Evolutionary conservation across 2,888 invertebrate genomes (phyloP).

Genomic region (Diplolepis rosae): DNA sequence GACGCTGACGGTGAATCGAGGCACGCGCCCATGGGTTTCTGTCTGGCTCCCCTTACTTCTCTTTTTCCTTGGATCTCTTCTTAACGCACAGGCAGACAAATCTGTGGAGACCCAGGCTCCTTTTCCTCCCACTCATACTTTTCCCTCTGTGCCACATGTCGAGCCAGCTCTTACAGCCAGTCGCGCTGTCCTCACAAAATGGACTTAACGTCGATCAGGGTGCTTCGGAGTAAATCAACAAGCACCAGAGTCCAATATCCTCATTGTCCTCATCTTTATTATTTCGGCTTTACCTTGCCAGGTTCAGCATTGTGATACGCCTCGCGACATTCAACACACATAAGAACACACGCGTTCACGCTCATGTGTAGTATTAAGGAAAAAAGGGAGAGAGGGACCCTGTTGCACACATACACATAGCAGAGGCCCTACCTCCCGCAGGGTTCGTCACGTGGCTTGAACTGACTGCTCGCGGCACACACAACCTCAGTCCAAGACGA

Average conservation of each 20-base stretch:
- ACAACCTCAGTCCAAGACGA: slow-evolving; percentile 70
- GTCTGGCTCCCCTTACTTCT: slow-evolving; percentile 47
- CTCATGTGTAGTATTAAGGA: slow-evolving; percentile 25
- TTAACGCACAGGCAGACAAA: slow-evolving; percentile 24
- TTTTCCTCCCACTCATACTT: slow-evolving; percentile 39
- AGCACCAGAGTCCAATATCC: slow-evolving; percentile 10
- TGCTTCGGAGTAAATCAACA: neutral
- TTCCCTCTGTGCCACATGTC: slow-evolving; percentile 17
- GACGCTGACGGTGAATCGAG: slow-evolving; percentile 60
- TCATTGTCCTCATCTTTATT: slow-evolving; percentile 2
- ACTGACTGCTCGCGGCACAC: slow-evolving; percentile 59
- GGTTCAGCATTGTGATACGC: neutral
- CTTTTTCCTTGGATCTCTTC: slow-evolving; percentile 33
- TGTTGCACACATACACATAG: slow-evolving; percentile 42
- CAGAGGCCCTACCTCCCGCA: slow-evolving; percentile 68
- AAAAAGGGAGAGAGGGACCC: slow-evolving; percentile 29
- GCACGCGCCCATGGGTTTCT: slow-evolving; percentile 67
- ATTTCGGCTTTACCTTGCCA: neutral
- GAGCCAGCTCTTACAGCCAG: slow-evolving; percentile 40
- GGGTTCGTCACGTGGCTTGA: slow-evolving; percentile 71
- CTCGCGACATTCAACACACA: neutral
- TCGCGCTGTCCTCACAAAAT: slow-evolving; percentile 37
- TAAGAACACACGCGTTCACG: slow-evolving; percentile 39
- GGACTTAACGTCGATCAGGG: neutral
- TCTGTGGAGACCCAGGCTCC: slow-evolving; percentile 30